Evolutionary conservation across 2,797 vertebrate genomes (phyloP), one percentile per base, ranked within the genome.

Genomic region (Steatocranus sp.): DNA sequence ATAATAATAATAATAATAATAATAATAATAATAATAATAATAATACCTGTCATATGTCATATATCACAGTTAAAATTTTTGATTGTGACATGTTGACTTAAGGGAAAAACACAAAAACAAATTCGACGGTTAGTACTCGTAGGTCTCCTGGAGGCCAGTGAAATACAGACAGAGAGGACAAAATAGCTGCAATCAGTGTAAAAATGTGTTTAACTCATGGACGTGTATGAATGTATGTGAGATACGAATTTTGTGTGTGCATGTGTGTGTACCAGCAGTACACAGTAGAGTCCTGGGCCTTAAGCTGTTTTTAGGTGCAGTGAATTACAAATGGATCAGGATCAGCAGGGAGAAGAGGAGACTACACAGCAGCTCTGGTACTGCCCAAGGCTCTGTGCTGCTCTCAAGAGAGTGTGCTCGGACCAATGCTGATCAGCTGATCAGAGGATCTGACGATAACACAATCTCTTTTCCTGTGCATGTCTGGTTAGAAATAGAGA

Each of bases 271-370:
- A 30, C 15, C 38, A 63, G 36, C 25, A 73, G 38, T 66, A 5
- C 4, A 53, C 25, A 75, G 46, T 46, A 17, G 76, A 76, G 34
- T 83, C 75, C 6, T 17, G 12, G 70, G 80, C 83, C 78, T 81
- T 85, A 68, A 90, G 75, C 78, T 82, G 51, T 90, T 86, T 91
- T 85, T 81, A 53, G 86, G 86, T 85, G 86, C 36, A 15, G 75
- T 92, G 83, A 83, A 89, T 93, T 87, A 90, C 86, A 92, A 90
- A 89, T 38, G 77, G 73, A 81, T 89, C 75, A 79, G 83, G 63
- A 91, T 81, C 79, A 88, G 78, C 81, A 76, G 77, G 81, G 85
- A 93, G 81, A 80, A 43, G 79, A 85, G 51, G 68, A 82, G 76
- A 90, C 83, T 70, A 86, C 75, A 87, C 82, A 76, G 78, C 46